Evolutionary conservation across 2,797 vertebrate species (phyloP), one percentile per base, ranked within the genome.

Genomic region (Cygnus olor): DNA sequence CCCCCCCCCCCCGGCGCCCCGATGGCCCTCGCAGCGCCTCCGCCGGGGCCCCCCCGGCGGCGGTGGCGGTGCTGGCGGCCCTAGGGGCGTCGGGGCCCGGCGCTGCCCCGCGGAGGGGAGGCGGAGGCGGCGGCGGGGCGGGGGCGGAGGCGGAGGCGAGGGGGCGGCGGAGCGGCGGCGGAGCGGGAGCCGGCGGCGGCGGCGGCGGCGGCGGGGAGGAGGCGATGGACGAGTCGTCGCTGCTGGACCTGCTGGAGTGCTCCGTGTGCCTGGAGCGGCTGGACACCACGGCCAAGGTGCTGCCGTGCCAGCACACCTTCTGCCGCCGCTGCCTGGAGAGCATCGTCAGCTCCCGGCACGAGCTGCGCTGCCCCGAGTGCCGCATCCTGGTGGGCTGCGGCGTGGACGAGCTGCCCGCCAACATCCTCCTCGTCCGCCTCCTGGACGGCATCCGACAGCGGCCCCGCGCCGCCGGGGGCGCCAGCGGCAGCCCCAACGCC

Each of bases 301-400:
- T 99, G 94, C 99, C 99, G 30, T 99, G 99, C 97, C 99, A 99
- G 98, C 99, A 99, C 98, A 99, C 99, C 96, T 99, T 99, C 98
- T 99, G 99, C 97, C 99, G 99, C 96, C 99, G 99, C 97, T 99
- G 99, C 97, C 98, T 99, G 97, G 99, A 99, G 97, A 99, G 99
- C 98, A 99, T 99, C 78, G 98, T 99, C 94, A 98, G 98, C 98
- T 99, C 99, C 93, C 98, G 99, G 87, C 98, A 98, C 96, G 99
- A 99, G 97, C 98, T 99, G 90, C 99, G 99, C 96, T 99, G 99
- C 97, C 99, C 99, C 5, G 99, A 99, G 98, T 99, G 99, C 91
- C 99, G 99, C 98, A 98, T 99, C 98, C 97, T 99, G 87, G 99
- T 99, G 97, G 99, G 99, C 97, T 99, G 99, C 97, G 98, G 98